Percentiles rank a stretch among this genome's conserved stretches.
Evolutionary conservation across 1,140 invertebrate genomes (phyloP).

Genomic region (Lepidostoma basale): DNA sequence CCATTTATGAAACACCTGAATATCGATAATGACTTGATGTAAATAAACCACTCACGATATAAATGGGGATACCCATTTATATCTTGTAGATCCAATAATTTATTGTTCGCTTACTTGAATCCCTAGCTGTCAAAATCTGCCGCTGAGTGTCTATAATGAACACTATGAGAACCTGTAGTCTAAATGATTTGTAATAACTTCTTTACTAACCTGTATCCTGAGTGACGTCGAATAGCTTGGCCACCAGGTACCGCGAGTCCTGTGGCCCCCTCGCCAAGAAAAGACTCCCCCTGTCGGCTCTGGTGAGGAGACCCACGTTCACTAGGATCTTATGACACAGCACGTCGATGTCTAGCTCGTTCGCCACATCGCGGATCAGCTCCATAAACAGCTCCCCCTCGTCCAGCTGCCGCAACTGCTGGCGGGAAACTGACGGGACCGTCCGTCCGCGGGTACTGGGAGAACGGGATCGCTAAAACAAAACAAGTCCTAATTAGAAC

Average conservation of each 20-base stretch:
- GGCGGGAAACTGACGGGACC: conserved; percentile 55
- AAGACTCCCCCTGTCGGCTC: conserved; percentile 85
- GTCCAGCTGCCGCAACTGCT: conserved; percentile 69
- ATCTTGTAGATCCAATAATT: too few species aligned
- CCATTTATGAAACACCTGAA: too few species aligned
- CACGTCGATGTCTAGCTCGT: conserved; percentile 90
- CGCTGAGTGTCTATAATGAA: too few species aligned
- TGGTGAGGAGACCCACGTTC: conserved; percentile 85
- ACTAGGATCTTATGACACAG: conserved; percentile 93
- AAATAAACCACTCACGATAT: too few species aligned
- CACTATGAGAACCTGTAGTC: too few species aligned
- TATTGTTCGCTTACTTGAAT: too few species aligned
- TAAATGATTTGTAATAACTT: too few species aligned
- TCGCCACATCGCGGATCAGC: conserved; percentile 89
- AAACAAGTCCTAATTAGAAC: too few species aligned
- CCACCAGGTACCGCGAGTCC: conserved; percentile 78
- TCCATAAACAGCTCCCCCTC: conserved; percentile 91
- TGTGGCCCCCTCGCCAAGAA: conserved; percentile 82
- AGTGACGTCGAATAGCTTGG: conserved; percentile 91
- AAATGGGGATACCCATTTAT: too few species aligned
- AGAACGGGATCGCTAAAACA: conserved; percentile 60
- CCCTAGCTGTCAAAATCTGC: too few species aligned
- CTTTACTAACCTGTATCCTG: conserved; percentile 74
- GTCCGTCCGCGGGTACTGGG: conserved; percentile 60
- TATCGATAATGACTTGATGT: too few species aligned